A percentile compares a stretch with the other conserved stretches of the same genome.
phyloP scores from a whole-genome alignment of 2,113 vertebrate species.

The Psilopogon haemacephalus region DNA sequence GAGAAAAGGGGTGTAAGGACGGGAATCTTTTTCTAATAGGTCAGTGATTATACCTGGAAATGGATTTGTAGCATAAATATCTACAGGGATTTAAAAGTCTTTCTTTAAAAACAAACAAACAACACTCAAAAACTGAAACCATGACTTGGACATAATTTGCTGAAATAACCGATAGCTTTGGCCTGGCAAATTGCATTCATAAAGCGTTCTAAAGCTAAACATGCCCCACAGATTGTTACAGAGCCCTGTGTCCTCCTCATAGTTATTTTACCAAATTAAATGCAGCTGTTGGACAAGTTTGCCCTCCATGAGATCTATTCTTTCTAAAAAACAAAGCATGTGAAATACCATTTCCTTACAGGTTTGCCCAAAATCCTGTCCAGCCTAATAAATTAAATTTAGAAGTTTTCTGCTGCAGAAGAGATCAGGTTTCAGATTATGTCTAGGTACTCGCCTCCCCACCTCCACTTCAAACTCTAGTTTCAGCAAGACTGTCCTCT shows the following conservation, averaged over 20 bases:
- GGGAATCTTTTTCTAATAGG: conserved; percentile 21
- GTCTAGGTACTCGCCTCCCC: background rate
- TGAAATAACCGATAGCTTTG: conserved; percentile 38
- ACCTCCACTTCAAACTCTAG: background rate
- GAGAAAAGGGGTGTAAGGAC: conserved; percentile 25
- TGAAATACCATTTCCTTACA: conserved; percentile 74
- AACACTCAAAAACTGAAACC: background rate
- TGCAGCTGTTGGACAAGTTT: conserved; percentile 76
- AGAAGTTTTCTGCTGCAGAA: conserved; percentile 66
- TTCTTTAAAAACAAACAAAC: background rate
- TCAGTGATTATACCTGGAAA: conserved; percentile 42
- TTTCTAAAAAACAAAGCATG: conserved; percentile 69
- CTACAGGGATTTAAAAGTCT: background rate
- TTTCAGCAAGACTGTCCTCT: background rate
- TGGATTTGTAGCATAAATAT: conserved; percentile 16
- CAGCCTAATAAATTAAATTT: conserved; percentile 71
- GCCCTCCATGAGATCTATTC: conserved; percentile 66
- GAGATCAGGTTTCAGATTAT: conserved; percentile 70
- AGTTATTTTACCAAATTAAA: conserved; percentile 77
- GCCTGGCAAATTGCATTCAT: conserved; percentile 61
- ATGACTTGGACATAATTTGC: background rate
- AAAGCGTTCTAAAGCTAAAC: conserved; percentile 73
- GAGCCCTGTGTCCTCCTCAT: conserved; percentile 48
- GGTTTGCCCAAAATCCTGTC: conserved; percentile 76
- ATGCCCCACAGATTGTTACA: conserved; percentile 65